Conservation (phyloP, 2,113 vertebrate genomes). For the Lonchura striata region DNA sequence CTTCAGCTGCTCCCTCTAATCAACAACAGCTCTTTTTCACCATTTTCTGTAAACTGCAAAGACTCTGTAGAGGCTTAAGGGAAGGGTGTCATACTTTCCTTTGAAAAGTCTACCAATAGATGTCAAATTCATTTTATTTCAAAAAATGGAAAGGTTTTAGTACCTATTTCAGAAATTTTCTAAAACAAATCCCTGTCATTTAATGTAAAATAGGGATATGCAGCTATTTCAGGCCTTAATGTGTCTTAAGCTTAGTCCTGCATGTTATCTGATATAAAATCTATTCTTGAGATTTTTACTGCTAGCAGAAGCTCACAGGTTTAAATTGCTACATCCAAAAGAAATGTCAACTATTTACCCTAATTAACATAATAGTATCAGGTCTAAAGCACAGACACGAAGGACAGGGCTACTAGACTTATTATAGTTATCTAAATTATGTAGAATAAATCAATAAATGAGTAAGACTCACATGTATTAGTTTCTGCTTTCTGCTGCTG, state of each 20-base stretch:
- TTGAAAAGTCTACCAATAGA: not conserved
- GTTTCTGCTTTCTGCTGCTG: not conserved
- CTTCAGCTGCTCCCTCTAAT: slow-evolving; percentile 40
- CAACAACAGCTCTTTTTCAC: not conserved
- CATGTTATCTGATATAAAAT: not conserved
- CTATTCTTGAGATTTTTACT: not conserved
- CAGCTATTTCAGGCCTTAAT: not conserved
- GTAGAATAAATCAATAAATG: not conserved
- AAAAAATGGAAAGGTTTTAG: not conserved
- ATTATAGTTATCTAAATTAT: not conserved
- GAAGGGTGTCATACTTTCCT: not conserved
- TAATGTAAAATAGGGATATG: not conserved
- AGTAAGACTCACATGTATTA: not conserved
- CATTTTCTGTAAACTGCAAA: not conserved
- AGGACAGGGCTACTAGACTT: not conserved
- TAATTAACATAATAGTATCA: not conserved
- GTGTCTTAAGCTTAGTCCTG: not conserved
- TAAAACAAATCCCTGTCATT: not conserved
- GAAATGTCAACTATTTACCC: not conserved
- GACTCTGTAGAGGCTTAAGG: not conserved
- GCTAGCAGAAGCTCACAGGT: not conserved
- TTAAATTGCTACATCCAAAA: not conserved
- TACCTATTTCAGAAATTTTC: not conserved
- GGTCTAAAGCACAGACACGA: not conserved
- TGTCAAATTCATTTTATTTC: not conserved